A percentile compares a stretch with the other conserved stretches of the same genome.
phyloP scores from a whole-genome alignment of 2,113 vertebrate species.

The Eulemur rufifrons region DNA sequence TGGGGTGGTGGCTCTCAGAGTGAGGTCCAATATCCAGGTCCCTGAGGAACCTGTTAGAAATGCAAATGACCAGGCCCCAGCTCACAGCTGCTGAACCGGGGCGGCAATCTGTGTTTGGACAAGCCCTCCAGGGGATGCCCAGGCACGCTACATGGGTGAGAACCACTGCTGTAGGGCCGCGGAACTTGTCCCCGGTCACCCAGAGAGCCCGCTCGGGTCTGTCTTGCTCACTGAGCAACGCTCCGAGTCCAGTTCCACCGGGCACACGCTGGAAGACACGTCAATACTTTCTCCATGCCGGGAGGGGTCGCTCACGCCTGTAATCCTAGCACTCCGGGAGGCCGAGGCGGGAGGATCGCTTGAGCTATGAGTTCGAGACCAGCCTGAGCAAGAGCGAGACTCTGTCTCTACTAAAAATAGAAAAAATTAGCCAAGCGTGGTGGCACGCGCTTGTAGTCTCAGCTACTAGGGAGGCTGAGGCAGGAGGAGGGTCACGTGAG shows the following conservation, averaged over 20 bases:
- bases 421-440: too few relatives aligned
- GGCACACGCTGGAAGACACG: neutral
- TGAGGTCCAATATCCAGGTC: too few relatives aligned
- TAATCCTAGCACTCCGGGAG: too few relatives aligned
- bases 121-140: neutral
- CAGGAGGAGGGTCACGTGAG: too few relatives aligned
- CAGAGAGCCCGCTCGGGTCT: neutral
- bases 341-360: too few relatives aligned
- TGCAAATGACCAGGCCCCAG: neutral
- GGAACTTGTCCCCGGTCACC: neutral
- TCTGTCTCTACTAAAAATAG: too few relatives aligned
- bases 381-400: too few relatives aligned
- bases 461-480: too few relatives aligned
- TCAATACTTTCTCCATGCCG: neutral
- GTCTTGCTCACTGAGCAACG: neutral
- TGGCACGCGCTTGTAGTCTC: too few relatives aligned
- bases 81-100: neutral
- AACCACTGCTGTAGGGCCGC: neutral
- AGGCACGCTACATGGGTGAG: neutral
- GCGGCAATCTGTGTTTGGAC: neutral
- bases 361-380: too few relatives aligned
- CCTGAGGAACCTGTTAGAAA: neutral
- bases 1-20: too few relatives aligned
- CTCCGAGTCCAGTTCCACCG: neutral
- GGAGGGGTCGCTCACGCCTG: too few relatives aligned